phyloP scores from a whole-genome alignment of 2,888 invertebrate species.

The Aphidius colemani region DNA sequence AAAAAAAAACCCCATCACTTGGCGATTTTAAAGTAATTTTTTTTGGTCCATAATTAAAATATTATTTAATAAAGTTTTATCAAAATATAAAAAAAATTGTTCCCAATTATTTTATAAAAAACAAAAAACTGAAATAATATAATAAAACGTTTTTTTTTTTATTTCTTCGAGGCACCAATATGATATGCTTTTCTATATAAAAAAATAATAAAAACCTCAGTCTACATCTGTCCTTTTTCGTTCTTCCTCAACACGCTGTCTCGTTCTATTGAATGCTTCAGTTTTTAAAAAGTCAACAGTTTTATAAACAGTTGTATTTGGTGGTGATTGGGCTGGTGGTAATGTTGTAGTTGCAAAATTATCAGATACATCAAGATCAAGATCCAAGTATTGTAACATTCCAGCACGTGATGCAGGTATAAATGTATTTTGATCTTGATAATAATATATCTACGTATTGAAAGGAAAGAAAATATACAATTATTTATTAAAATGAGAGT shows the following conservation, averaged over 20 bases:
- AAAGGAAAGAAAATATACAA: slow-evolving; percentile 1
- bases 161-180: neutral
- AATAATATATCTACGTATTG: slow-evolving; percentile 56
- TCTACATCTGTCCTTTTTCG: slow-evolving; percentile 60
- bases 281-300: slow-evolving; percentile 94
- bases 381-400: slow-evolving; percentile 81
- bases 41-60: no score
- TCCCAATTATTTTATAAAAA: neutral
- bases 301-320: slow-evolving; percentile 75
- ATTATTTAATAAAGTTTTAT: no score
- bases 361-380: slow-evolving; percentile 73
- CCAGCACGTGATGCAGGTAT: slow-evolving; percentile 54
- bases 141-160: slow-evolving; percentile 16
- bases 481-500: slow-evolving; percentile 1
- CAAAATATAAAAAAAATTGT: no score
- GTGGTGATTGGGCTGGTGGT: slow-evolving; percentile 58
- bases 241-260: slow-evolving; percentile 77
- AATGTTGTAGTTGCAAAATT: slow-evolving; percentile 55
- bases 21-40: no score
- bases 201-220: slow-evolving; percentile 8
- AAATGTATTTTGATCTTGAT: slow-evolving; percentile 54
- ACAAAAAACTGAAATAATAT: neutral
- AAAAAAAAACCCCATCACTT: no score
- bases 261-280: slow-evolving; percentile 86
- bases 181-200: neutral